phyloP scores from a whole-genome alignment of 2,797 vertebrate genomes.

The Distichodus sexfasciatus region DNA sequence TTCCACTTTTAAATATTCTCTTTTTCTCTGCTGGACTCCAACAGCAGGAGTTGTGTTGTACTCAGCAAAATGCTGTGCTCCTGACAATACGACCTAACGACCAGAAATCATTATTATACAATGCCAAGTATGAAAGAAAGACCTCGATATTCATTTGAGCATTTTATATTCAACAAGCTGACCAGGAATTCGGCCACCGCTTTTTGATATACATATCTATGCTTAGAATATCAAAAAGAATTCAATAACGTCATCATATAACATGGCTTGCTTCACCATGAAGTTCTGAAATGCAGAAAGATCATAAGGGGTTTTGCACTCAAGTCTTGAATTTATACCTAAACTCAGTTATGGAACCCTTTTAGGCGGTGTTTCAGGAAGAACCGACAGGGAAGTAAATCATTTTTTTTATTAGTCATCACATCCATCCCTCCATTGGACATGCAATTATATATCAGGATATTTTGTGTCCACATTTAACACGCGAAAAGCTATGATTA shows the following conservation, averaged over 20 bases:
- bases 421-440: no score
- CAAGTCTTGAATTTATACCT: no score
- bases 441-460: no score
- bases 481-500: no score
- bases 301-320: no score
- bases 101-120: not conserved
- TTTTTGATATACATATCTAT: not conserved
- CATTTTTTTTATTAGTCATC: no score
- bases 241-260: not conserved
- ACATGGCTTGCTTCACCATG: not conserved
- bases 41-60: not conserved
- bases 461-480: no score
- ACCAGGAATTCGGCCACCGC: not conserved
- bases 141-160: constrained; percentile 5
- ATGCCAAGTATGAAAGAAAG: not conserved
- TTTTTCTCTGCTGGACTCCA: constrained; percentile 4
- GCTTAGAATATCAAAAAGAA: not conserved
- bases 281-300: not conserved
- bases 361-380: no score
- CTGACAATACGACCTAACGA: not conserved
- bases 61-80: not conserved
- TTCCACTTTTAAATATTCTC: constrained; percentile 3
- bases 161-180: constrained; percentile 10
- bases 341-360: no score
- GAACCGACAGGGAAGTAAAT: no score